A percentile compares a stretch with the other conserved stretches of the same genome.
These are phyloP conservation scores for Gymnodraco acuticeps DNA, from an alignment of 2,797 vertebrate genomes.

Conservation along the genomic window DNA sequence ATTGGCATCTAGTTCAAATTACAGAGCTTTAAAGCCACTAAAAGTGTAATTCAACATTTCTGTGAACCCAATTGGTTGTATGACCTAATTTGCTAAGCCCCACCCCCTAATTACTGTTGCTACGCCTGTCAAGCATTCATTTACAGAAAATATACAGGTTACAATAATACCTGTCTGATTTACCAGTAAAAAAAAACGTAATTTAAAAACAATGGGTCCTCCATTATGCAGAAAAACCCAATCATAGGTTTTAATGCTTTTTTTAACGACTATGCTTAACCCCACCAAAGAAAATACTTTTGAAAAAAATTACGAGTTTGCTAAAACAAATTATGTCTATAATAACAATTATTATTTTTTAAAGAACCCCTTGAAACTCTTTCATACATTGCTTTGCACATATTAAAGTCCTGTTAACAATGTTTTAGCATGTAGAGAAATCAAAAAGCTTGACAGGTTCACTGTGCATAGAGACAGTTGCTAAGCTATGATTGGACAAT, in stretches of 20 bases:
- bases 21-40: not conserved
- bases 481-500: conserved; percentile 9
- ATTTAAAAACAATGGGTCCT: no score
- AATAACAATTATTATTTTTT: not conserved
- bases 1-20: not conserved
- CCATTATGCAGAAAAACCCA: no score
- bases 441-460: not conserved
- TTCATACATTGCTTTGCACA: not conserved
- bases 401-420: not conserved
- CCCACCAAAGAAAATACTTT: no score
- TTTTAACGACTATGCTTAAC: not conserved
- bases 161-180: not conserved
- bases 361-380: not conserved
- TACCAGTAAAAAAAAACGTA: not conserved
- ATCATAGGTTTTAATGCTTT: not conserved
- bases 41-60: not conserved
- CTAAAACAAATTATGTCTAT: no score
- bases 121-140: not conserved
- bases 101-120: no score
- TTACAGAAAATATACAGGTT: not conserved
- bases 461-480: not conserved
- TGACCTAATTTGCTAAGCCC: not conserved
- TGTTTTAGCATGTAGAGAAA: no score
- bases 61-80: not conserved
- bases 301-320: no score